These are phyloP conservation scores for Mionectes olivaceus DNA, from an alignment of 2,797 vertebrate species.

Conservation along the genomic window DNA sequence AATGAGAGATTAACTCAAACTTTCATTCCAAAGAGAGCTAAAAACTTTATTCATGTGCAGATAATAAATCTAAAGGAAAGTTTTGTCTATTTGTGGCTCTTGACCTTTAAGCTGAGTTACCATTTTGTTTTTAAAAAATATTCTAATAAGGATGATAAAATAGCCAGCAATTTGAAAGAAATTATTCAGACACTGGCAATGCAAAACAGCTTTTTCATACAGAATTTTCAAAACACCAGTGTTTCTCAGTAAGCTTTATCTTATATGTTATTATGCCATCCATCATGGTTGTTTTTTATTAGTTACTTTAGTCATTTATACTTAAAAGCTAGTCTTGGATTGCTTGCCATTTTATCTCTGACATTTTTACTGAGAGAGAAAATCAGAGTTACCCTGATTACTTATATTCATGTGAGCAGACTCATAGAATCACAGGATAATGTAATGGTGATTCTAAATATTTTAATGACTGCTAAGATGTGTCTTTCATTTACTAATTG, in stretches of 20 bases:
- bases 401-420: neutral
- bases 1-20: neutral
- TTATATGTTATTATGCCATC: neutral
- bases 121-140: neutral
- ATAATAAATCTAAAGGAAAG: neutral
- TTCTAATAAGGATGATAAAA: constrained; percentile 13
- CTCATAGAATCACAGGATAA: neutral
- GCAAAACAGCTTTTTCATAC: neutral
- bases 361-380: constrained; percentile 2
- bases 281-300: constrained; percentile 13
- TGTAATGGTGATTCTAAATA: neutral
- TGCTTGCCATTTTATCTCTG: neutral
- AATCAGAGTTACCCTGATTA: neutral
- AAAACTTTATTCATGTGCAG: neutral
- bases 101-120: constrained; percentile 37
- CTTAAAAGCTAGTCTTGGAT: neutral
- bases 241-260: neutral
- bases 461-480: neutral
- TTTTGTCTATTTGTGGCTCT: neutral
- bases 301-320: neutral
- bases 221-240: neutral
- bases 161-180: constrained; percentile 10
- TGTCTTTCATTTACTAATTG: neutral
- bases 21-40: neutral
- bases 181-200: neutral